These are phyloP conservation scores for Melanotaenia parkinsoni DNA, from an alignment of 2,797 vertebrate species.

Conservation along the genomic window DNA sequence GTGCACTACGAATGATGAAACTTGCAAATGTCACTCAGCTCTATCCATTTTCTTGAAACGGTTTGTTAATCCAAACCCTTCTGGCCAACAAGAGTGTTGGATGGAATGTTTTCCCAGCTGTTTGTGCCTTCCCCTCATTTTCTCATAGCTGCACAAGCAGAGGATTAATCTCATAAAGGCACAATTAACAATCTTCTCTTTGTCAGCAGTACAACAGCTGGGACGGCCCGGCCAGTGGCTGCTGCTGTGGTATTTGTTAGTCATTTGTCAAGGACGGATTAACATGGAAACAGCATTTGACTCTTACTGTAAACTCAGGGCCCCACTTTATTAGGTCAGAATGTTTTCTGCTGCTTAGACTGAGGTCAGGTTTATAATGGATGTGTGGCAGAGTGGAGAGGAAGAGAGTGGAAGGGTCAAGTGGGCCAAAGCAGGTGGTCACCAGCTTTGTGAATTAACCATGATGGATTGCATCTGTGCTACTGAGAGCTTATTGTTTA, in stretches of 20 bases:
- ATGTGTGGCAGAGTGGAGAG: conserved; percentile 12
- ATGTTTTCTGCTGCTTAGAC: conserved; percentile 31
- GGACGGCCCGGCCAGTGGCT: conserved; percentile 26
- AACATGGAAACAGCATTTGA: conserved; percentile 51
- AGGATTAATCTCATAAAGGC: conserved; percentile 65
- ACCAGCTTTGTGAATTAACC: conserved; percentile 13
- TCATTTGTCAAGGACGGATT: conserved; percentile 67
- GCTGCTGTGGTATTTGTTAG: conserved; percentile 43
- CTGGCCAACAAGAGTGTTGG: conserved; percentile 20
- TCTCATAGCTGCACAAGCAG: conserved; percentile 50
- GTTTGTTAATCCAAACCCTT: conserved; percentile 35
- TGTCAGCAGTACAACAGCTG: conserved; percentile 70
- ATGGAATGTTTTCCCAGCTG: conserved; percentile 67
- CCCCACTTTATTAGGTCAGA: conserved; percentile 27
- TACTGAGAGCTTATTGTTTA: conserved; percentile 9
- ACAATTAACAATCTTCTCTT: conserved; percentile 73
- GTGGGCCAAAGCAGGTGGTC: conserved; percentile 54
- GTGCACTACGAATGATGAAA: conserved; percentile 6
- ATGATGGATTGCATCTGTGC: conserved; percentile 15
- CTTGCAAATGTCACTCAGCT: conserved; percentile 19
- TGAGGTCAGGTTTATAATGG: conserved; percentile 28
- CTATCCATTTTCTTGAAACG: conserved; percentile 42
- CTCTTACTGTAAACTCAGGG: conserved; percentile 56
- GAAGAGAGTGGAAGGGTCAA: conserved; percentile 44
- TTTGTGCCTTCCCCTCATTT: conserved; percentile 46